These are phyloP conservation scores for Pipra filicauda DNA, from an alignment of 2,113 vertebrate species.

Conservation along the genomic window DNA sequence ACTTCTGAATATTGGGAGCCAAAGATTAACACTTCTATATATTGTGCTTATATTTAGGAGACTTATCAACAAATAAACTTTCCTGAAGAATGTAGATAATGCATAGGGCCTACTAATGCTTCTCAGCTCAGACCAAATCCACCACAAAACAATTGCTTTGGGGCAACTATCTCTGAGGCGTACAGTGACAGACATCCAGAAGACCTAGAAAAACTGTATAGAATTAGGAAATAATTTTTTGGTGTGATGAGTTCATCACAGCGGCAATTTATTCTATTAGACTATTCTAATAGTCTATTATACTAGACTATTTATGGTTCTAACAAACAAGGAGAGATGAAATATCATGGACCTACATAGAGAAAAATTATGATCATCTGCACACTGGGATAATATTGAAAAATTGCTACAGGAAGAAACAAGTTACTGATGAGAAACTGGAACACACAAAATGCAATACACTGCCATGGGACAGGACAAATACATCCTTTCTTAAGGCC, in stretches of 20 bases:
- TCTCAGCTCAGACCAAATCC: background rate
- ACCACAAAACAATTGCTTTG: background rate
- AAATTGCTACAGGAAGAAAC: background rate
- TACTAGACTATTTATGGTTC: background rate
- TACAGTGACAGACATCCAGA: background rate
- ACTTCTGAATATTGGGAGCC: background rate
- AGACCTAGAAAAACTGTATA: background rate
- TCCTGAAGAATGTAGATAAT: background rate
- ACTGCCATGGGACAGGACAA: accelerated
- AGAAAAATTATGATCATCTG: background rate
- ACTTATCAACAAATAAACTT: background rate
- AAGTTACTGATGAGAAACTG: background rate
- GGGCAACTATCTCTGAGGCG: background rate
- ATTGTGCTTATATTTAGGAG: background rate
- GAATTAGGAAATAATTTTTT: background rate
- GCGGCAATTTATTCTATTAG: background rate
- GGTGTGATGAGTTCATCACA: background rate
- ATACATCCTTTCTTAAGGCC: background rate
- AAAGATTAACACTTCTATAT: background rate
- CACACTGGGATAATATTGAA: background rate
- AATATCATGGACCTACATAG: background rate
- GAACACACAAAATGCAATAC: background rate
- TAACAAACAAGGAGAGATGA: background rate
- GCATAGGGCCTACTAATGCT: background rate
- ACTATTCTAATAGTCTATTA: no score